phyloP scores from a whole-genome alignment of 2,888 invertebrate species.

The Adela reaumurella region DNA sequence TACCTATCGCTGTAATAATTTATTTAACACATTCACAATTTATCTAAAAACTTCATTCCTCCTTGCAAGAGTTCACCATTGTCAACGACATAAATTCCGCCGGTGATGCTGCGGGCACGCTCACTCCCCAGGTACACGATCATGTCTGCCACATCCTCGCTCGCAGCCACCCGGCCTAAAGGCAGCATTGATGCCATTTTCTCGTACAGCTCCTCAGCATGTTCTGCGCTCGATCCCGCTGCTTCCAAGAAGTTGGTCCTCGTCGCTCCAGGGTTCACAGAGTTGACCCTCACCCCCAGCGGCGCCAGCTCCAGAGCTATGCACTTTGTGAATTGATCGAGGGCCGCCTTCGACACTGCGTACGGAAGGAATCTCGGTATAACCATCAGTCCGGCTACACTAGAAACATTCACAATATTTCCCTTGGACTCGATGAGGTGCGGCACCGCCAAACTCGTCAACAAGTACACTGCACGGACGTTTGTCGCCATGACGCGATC shows the following conservation, averaged over 20 bases:
- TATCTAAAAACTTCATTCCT: neutral
- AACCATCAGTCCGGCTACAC: conserved; percentile 73
- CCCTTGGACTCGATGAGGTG: conserved; percentile 76
- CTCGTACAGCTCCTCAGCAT: conserved; percentile 21
- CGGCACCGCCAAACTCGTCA: conserved; percentile 80
- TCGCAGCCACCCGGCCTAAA: conserved; percentile 12
- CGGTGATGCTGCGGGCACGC: conserved; percentile 29
- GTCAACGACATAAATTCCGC: conserved; percentile 47
- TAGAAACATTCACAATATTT: conserved; percentile 88
- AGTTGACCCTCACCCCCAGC: conserved; percentile 78
- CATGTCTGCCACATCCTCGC: conserved; percentile 31
- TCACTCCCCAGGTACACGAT: conserved; percentile 32
- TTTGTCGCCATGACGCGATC: conserved; percentile 84
- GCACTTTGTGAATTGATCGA: conserved; percentile 92
- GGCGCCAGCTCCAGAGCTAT: conserved; percentile 77
- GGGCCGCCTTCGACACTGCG: conserved; percentile 85
- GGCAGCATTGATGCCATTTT: conserved; percentile 21
- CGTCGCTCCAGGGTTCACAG: conserved; percentile 91
- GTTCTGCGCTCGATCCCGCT: conserved; percentile 23
- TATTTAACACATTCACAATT: neutral
- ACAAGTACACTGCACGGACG: conserved; percentile 68
- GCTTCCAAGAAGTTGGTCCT: conserved; percentile 55
- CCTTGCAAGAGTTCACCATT: conserved; percentile 27
- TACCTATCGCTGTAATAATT: too few species aligned
- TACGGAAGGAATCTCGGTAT: conserved; percentile 78